phyloP scores from a whole-genome alignment of 2,888 invertebrate genomes.

The Anorthoa munda region DNA sequence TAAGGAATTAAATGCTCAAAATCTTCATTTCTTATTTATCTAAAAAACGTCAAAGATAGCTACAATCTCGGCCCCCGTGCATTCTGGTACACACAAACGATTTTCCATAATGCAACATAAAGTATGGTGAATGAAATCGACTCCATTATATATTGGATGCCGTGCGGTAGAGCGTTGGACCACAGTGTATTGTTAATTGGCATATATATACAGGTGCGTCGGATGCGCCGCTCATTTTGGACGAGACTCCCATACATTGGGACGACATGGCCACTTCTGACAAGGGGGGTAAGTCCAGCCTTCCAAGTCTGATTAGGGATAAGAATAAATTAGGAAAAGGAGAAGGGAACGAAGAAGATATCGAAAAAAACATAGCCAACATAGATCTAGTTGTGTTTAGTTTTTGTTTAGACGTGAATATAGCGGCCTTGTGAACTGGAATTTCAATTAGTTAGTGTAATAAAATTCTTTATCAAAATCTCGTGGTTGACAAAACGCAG shows the following conservation, averaged over 20 bases:
- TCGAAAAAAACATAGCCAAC: neutral
- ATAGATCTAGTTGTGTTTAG: neutral
- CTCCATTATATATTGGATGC: conserved; percentile 79
- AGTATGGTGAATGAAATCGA: conserved; percentile 64
- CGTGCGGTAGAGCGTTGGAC: conserved; percentile 77
- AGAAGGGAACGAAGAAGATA: neutral
- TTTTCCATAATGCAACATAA: conserved; percentile 60
- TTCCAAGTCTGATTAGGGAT: conserved; percentile 7
- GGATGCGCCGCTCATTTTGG: conserved; percentile 72
- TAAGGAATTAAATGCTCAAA: neutral
- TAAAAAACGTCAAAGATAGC: neutral
- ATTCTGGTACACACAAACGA: conserved; percentile 25
- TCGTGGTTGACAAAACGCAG: neutral
- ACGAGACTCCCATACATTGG: conserved; percentile 63
- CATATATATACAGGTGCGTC: conserved; percentile 78
- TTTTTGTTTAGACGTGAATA: neutral
- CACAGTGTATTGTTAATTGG: conserved; percentile 74
- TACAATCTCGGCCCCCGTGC: conserved; percentile 6
- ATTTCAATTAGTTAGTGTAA: neutral
- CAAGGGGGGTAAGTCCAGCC: conserved; percentile 70
- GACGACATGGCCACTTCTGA: conserved; percentile 74
- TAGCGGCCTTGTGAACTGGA: neutral
- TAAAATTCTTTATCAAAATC: conserved; percentile 3
- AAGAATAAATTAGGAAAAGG: neutral
- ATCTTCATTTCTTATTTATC: neutral